A percentile compares a stretch with the other conserved stretches of the same genome.
Conservation (phyloP, 2,113 vertebrate species). For the Chaenogobius annularis region DNA sequence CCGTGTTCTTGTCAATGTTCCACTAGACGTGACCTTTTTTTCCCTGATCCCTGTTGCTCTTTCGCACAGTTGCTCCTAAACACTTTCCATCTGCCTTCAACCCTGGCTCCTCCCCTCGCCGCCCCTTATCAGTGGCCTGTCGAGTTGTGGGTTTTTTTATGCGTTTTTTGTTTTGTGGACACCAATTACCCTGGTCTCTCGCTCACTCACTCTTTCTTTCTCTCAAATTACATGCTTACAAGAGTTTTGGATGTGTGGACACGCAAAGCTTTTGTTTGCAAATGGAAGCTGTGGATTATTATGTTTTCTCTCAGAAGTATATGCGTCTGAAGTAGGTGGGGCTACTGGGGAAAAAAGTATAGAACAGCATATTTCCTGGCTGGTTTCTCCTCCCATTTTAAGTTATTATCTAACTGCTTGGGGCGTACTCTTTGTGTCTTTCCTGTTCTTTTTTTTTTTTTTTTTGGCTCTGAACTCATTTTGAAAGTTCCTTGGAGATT, state of each 20-base stretch:
- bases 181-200: constrained; percentile 27
- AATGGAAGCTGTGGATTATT: constrained; percentile 10
- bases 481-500: constrained; percentile 60
- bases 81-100: background rate
- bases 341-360: constrained; percentile 41
- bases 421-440: constrained; percentile 62
- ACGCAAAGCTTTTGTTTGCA: constrained; percentile 25
- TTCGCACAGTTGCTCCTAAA: background rate
- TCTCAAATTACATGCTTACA: constrained; percentile 9
- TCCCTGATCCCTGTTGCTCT: background rate
- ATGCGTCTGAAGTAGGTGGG: constrained; percentile 26
- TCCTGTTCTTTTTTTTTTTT: constrained; percentile 55
- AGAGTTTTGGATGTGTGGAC: constrained; percentile 17
- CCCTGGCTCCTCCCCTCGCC: background rate
- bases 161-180: background rate
- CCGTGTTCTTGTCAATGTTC: constrained; percentile 52
- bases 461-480: constrained; percentile 62
- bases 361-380: constrained; percentile 21
- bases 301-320: constrained; percentile 10
- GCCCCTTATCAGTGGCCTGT: constrained; percentile 15
- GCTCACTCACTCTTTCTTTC: constrained; percentile 25
- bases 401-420: constrained; percentile 67
- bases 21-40: constrained; percentile 50
- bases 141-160: constrained; percentile 19
- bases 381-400: constrained; percentile 52